phyloP scores from a whole-genome alignment of 2,797 vertebrate species.

The Phyllotis vaccarum region DNA sequence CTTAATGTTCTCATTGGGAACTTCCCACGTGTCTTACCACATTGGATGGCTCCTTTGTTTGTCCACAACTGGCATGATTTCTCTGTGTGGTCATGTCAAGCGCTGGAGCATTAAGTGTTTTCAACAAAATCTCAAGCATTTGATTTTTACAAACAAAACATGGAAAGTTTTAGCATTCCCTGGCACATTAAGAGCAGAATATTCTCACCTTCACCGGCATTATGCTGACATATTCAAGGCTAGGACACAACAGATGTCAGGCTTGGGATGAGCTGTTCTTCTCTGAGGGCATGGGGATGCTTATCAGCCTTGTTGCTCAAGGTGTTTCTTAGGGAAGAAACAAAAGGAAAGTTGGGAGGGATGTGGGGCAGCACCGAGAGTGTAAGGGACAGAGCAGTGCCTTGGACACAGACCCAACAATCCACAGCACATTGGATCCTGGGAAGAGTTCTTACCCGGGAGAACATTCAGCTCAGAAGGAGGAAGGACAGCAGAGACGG shows the following conservation, averaged over 20 bases:
- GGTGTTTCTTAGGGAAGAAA: neutral
- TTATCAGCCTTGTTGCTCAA: neutral
- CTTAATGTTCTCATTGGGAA: no score
- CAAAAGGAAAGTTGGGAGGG: neutral
- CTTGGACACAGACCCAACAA: no score
- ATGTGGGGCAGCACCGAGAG: neutral
- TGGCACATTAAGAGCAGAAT: no score
- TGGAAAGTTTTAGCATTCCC: no score
- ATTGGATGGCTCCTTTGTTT: no score
- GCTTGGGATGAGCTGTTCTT: neutral
- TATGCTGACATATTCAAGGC: neutral
- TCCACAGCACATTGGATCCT: neutral
- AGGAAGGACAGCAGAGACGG: neutral
- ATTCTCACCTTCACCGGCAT: no score
- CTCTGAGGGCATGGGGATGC: neutral
- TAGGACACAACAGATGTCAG: neutral
- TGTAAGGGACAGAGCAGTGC: neutral
- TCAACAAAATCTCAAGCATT: no score
- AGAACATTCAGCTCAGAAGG: accelerated
- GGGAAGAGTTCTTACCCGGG: neutral
- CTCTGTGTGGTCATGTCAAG: no score
- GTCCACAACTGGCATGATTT: no score
- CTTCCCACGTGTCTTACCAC: no score
- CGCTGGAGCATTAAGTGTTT: no score
- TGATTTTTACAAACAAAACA: no score